Base-by-base conservation (phyloP, 2,888 invertebrate species). In the Phalangium opilio region DNA sequence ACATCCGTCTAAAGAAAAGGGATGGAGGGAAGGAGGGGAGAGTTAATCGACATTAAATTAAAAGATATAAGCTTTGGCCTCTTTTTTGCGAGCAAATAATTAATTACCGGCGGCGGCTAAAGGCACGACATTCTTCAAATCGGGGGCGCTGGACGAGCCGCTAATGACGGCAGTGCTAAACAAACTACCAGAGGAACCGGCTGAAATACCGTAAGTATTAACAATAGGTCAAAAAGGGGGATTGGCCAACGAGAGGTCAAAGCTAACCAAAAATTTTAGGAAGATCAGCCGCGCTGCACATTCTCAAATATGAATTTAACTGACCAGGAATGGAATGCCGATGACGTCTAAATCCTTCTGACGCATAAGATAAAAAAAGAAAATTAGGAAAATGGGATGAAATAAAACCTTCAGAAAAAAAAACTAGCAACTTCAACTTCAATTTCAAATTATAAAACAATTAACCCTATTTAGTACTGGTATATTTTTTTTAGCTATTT, bases 161-260 rank as follows among this genome's bases (percentile, higher is more conserved):
- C 85, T 87, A 68, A 93, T 90, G 62, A 93, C 91, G 52, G 91
- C 91, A 51, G 91, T 93, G 67, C 86, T 87, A 76, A 93, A 91
- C 59, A 93, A 77, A 53, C 85, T 84, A 67, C 82, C 85, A 57
- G 82, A 76, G 58, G 73, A 78, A 60, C 78, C 55, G 50, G 42
- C 7, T 38, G n/a, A 8, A 38, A 38, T 17, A 18, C 15, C 38
- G 18, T 10, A 38, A 17, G 2, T 38, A 38, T 17, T 38, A 3
- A 17, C 8, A 43, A 46, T 21, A 7, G 38, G 11, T 36, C 18
- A 45, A 27, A 33, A 39, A n/a, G 45, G 39, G 12, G 35, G 27
- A 34, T 15, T 36, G 17, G 32, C 35, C 33, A 34, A 14, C 18
- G 12, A 21, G n/a, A 47, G 44, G 15, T 35, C 19, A 38, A 35